Evolutionary conservation across 2,113 vertebrate genomes (phyloP), one percentile per base, ranked within the genome.

Genomic region (Rhinogobius similis): DNA sequence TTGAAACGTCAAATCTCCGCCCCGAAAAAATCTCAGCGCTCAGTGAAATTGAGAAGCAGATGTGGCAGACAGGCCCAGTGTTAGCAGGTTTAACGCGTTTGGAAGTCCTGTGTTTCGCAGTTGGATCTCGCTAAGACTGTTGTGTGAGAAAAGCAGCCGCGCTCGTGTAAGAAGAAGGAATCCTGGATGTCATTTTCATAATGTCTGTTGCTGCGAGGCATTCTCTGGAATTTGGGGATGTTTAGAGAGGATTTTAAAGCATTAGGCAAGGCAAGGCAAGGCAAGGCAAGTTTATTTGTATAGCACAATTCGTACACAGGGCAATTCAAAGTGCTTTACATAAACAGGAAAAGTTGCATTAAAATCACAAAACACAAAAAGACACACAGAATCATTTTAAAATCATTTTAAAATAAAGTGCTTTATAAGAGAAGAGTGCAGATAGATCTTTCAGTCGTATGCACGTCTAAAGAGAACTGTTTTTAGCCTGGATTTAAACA

Each of bases 1-100:
- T 74, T 76, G 78, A 75, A 70, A 78, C 63, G 73, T 65, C 55
- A 83, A 52, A 75, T 75, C 68, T 24, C 10, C 26, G 4, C 8
- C 24, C 9, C 53, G n/a, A 66, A 70, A 65, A 55, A 74, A 63
- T 62, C 50, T 10, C 12, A 16, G 16, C 38, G 24, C 4, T 27
- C 41, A 71, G 14, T 18, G 38, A 65, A 69, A 70, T 53, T 66
- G 62, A 32, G 48, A 16, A 58, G 26, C 12, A 78, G 52, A 52
- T 59, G 23, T 46, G 65, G 24, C 13, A 32, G 16, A 62, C 66
- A 78, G 24, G 48, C 43, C 21, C 46, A 41, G 21, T 46, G 12
- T 58, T 73, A 74, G 64, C 46, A 66, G 43, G 29, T 66, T 63
- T 67, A 13, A 36, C 50, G 32, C 23, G 65, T 66, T 36, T n/a